Conservation (phyloP, 2,888 invertebrate species). For the Drosophila bunnanda region DNA sequence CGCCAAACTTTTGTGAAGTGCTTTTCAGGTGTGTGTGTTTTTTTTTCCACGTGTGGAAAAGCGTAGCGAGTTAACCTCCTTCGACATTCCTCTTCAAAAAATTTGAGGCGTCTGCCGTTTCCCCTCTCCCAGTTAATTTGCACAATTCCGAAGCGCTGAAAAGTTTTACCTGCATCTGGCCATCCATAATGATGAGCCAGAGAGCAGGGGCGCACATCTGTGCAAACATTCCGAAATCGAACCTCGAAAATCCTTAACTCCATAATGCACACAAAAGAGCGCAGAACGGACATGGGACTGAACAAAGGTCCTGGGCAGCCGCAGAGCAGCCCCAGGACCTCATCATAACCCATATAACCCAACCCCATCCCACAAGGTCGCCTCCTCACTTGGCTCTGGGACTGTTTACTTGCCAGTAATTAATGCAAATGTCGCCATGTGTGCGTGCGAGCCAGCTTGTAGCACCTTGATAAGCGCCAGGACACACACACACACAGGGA, state of each 20-base stretch:
- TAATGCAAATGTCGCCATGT: constrained; percentile 43
- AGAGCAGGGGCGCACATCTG: background rate
- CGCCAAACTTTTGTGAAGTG: constrained; percentile 50
- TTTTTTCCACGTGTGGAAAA: constrained; percentile 3
- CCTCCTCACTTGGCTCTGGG: background rate
- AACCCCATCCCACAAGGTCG: background rate
- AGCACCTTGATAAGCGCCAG: constrained; percentile 1
- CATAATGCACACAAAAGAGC: constrained; percentile 13
- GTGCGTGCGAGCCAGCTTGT: background rate
- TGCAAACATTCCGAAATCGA: background rate
- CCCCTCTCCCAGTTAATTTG: constrained; percentile 53
- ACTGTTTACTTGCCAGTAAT: constrained; percentile 56
- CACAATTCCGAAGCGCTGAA: constrained; percentile 47
- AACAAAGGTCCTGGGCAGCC: constrained; percentile 9
- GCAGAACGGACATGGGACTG: background rate
- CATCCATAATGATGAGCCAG: constrained; percentile 14
- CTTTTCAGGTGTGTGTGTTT: constrained; percentile 22
- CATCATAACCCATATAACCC: too few relatives aligned
- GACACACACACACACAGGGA: background rate
- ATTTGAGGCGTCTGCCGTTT: background rate
- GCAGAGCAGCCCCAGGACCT: constrained; percentile 18
- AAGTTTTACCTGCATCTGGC: constrained; percentile 25
- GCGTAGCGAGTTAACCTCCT: too few relatives aligned
- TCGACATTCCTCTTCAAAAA: background rate
- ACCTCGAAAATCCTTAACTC: background rate